These are phyloP conservation scores for Poecilia latipinna DNA, from an alignment of 2,113 vertebrate species.

Conservation along the genomic window DNA sequence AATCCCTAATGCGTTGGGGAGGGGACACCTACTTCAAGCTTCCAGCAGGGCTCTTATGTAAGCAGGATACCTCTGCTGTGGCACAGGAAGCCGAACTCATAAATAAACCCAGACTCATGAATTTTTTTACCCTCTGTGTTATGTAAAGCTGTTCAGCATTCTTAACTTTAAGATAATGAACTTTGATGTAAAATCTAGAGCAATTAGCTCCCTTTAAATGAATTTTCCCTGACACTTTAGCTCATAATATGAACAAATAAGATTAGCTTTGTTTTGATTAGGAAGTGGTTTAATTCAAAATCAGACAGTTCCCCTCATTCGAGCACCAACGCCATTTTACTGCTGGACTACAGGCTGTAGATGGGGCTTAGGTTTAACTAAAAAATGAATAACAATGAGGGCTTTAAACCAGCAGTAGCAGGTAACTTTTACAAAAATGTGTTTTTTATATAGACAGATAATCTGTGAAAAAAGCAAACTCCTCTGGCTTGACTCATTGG, in stretches of 20 bases:
- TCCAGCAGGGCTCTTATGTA: neutral
- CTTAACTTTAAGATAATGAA: neutral
- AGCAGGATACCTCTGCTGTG: conserved; percentile 1
- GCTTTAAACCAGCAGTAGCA: no score
- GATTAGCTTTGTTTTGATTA: neutral
- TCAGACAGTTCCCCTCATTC: neutral
- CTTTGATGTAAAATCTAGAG: neutral
- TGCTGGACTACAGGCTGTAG: no score
- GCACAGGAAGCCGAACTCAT: conserved; percentile 17
- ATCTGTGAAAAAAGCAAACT: no score
- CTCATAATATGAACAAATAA: neutral
- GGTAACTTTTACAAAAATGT: no score
- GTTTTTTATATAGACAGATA: no score
- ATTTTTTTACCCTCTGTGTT: conserved; percentile 18
- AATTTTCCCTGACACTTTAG: neutral
- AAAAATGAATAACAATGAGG: no score
- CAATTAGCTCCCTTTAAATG: neutral
- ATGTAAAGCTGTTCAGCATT: conserved; percentile 11
- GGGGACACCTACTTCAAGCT: neutral
- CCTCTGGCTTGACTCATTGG: no score
- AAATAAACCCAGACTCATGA: conserved; percentile 22
- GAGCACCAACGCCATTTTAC: neutral
- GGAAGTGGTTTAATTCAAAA: neutral
- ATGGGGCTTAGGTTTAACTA: no score
- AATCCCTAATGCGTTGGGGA: neutral